phyloP scores from a whole-genome alignment of 2,113 vertebrate species.

The Alaudala cheleensis region DNA sequence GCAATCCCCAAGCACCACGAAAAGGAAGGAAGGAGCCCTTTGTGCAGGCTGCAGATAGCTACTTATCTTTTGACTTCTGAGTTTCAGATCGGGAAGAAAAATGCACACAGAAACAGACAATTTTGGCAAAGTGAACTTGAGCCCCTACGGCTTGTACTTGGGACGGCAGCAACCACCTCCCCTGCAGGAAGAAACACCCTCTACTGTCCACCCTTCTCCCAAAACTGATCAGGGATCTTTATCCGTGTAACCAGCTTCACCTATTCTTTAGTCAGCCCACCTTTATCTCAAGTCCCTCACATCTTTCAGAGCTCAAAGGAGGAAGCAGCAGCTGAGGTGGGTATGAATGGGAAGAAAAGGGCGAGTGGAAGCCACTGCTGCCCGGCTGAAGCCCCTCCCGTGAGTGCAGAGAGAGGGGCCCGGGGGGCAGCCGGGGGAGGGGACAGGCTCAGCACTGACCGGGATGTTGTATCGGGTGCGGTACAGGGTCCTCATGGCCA shows the following conservation, averaged over 20 bases:
- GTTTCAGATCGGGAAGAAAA: not conserved
- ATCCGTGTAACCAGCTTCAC: not conserved
- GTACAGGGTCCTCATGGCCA: constrained; percentile 83
- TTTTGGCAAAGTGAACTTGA: not conserved
- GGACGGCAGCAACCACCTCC: not conserved
- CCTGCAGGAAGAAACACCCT: not conserved
- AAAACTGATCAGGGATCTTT: not conserved
- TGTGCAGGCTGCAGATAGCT: not conserved
- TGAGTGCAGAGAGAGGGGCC: not conserved
- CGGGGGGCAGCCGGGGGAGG: accelerated
- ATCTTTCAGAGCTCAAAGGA: not conserved
- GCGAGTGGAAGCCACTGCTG: accelerated
- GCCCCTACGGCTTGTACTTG: not conserved
- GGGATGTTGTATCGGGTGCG: constrained; percentile 85
- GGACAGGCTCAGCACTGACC: constrained; percentile 49
- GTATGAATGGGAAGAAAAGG: accelerated
- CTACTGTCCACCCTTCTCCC: not conserved
- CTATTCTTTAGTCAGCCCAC: not conserved
- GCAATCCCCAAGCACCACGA: accelerated
- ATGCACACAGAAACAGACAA: accelerated
- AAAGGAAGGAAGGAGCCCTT: not conserved
- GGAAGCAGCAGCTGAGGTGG: not conserved
- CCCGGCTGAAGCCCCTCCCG: not conserved
- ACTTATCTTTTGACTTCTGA: not conserved
- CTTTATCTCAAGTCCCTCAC: not conserved